Percentiles rank a stretch among this genome's conserved stretches.
Evolutionary conservation across 1,140 invertebrate species (phyloP).

Genomic region (Oncopodura yosiiana): DNA sequence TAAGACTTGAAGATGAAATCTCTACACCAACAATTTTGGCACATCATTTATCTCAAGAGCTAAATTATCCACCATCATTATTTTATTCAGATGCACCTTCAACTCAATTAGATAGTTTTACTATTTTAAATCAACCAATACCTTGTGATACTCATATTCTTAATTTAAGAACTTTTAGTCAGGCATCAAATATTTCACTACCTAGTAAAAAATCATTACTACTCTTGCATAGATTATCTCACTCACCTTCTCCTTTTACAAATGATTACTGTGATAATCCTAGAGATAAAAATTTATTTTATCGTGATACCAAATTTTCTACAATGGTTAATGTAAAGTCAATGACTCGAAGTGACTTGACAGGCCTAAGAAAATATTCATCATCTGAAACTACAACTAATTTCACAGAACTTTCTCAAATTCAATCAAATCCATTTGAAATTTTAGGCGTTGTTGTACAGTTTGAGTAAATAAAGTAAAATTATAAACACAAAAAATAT

Average conservation of each 20-base stretch:
- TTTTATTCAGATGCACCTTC: constrained; percentile 56
- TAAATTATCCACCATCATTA: constrained; percentile 62
- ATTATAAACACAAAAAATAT: too few relatives aligned
- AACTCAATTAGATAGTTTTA: not conserved
- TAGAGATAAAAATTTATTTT: not conserved
- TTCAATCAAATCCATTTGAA: not conserved
- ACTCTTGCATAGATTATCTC: constrained; percentile 65
- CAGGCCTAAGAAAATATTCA: not conserved
- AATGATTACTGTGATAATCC: not conserved
- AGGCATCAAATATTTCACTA: constrained; percentile 63
- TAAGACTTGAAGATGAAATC: constrained; percentile 36
- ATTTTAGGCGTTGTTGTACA: too few relatives aligned
- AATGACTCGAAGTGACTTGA: not conserved
- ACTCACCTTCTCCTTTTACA: constrained; percentile 45
- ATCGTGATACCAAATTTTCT: not conserved
- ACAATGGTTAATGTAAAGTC: not conserved
- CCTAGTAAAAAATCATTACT: constrained; percentile 57
- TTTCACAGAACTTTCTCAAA: not conserved
- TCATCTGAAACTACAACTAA: not conserved
- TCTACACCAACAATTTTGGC: constrained; percentile 56
- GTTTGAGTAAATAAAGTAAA: too few relatives aligned
- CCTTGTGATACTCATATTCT: constrained; percentile 74
- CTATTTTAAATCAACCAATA: constrained; percentile 45
- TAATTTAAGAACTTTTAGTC: constrained; percentile 68
- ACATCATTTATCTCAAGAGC: constrained; percentile 55